Evolutionary conservation across 2,797 vertebrate species (phyloP).

Genomic region (Micropoecilia bifurca): DNA sequence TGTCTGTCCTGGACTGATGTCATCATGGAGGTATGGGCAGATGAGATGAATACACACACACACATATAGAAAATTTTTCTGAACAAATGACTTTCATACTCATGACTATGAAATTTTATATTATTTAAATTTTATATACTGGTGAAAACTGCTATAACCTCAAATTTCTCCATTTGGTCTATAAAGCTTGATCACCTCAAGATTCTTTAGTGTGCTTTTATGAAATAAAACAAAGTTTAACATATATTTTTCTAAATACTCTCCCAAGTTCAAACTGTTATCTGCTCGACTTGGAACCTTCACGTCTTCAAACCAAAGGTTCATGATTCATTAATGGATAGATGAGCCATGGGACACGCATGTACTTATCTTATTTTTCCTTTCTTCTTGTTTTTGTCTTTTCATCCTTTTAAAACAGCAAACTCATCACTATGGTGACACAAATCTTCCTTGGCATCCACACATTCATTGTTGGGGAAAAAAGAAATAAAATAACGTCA

Average conservation of each 20-base stretch:
- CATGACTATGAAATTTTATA: neutral
- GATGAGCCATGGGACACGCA: neutral
- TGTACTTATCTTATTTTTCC: neutral
- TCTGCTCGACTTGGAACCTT: neutral
- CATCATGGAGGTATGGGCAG: constrained; percentile 84
- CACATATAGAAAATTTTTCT: neutral
- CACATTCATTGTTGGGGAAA: neutral
- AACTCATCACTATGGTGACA: neutral
- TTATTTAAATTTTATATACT: neutral
- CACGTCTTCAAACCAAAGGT: neutral
- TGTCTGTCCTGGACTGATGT: constrained; percentile 88
- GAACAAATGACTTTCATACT: neutral
- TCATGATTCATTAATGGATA: neutral
- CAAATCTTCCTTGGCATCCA: neutral
- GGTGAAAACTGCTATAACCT: too few relatives aligned
- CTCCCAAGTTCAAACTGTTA: neutral
- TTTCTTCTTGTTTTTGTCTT: neutral
- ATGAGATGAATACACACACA: neutral
- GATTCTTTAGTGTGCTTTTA: neutral
- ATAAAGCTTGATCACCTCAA: neutral
- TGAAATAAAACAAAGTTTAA: neutral
- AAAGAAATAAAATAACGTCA: neutral
- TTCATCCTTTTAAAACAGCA: neutral
- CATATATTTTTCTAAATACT: neutral
- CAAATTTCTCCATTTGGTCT: neutral